Evolutionary conservation across 2,113 vertebrate genomes (phyloP), one percentile per base, ranked within the genome.

Genomic region (Craseonycteris thonglongyai): DNA sequence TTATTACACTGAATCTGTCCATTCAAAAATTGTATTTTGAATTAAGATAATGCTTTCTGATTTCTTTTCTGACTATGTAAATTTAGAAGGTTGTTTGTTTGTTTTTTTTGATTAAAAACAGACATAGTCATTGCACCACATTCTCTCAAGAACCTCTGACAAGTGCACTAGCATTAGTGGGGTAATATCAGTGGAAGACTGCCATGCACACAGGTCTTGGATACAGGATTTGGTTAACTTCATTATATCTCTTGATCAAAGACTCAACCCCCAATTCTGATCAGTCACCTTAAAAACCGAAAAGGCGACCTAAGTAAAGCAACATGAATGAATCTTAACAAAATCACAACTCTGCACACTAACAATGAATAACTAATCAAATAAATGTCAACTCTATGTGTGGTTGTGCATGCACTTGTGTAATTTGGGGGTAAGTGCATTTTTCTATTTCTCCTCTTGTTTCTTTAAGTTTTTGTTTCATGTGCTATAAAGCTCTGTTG

Each of bases 1-100:
- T 47, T 93, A 75, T 86, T 90, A 96, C 59, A 97, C 71, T 40
- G 91, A 96, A 97, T 28, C 38, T 88, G 96, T 91, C 81, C 91
- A 95, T 87, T 96, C 78, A 54, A 83, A 97, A 97, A 92, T 79
- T 13, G 6, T 74, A 69, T 66, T 98, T 96, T 97, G 72, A 96
- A 93, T 96, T 94, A 93, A 96, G 88, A 92, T 94, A 81, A 90
- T n/a, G 47, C 59, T 97, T 94, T 92, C 72, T 95, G 58, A 90
- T 88, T 96, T 97, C 92, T 85, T 93, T 91, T 95, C 93, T 90
- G 33, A 84, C 80, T 96, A 47, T 93, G 96, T 91, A 89, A 88
- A 96, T 89, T 94, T 84, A 95, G 63, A 66, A 85, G 16, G n/a
- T n/a, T n/a, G n/a, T n/a, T n/a, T n/a, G n/a, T n/a, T n/a, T n/a